Evolutionary conservation across 2,888 invertebrate genomes (phyloP).

Genomic region (Phaonia tiefii): DNA sequence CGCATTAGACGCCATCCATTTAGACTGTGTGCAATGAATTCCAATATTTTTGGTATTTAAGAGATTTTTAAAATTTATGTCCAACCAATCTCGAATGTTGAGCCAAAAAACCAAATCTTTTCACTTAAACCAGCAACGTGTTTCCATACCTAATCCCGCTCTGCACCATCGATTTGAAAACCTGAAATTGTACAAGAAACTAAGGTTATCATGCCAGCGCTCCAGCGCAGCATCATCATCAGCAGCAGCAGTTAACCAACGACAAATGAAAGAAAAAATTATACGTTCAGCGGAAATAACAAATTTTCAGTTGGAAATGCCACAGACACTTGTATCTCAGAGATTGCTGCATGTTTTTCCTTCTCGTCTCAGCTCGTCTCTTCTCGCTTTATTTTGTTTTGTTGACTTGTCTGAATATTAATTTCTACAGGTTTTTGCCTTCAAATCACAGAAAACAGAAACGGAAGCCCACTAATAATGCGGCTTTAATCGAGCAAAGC

Average conservation of each 20-base stretch:
- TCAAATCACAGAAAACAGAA: conserved; percentile 40
- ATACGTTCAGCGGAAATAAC: conserved; percentile 61
- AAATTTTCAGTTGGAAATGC: conserved; percentile 62
- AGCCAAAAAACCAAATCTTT: neutral
- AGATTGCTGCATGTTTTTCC: conserved; percentile 29
- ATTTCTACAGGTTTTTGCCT: conserved; percentile 20
- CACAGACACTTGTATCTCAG: conserved; percentile 59
- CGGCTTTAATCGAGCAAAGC: conserved; percentile 58
- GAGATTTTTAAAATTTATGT: conserved; percentile 11
- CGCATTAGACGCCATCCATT: conserved; percentile 17
- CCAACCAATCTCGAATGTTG: neutral
- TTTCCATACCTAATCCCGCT: neutral
- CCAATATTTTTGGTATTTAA: conserved; percentile 21
- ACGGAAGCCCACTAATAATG: conserved; percentile 65
- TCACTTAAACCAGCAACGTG: neutral
- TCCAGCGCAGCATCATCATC: conserved; percentile 29
- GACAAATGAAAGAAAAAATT: neutral
- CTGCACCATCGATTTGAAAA: neutral
- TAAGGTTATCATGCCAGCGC: conserved; percentile 31
- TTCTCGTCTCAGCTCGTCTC: conserved; percentile 23
- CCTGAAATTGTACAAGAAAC: conserved; percentile 23
- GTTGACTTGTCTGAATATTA: conserved; percentile 29
- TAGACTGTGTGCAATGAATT: conserved; percentile 16
- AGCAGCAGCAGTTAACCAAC: neutral
- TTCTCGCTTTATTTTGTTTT: conserved; percentile 32